phyloP scores from a whole-genome alignment of 23 tunicate genomes.

The Clavelina lepadiformis region DNA sequence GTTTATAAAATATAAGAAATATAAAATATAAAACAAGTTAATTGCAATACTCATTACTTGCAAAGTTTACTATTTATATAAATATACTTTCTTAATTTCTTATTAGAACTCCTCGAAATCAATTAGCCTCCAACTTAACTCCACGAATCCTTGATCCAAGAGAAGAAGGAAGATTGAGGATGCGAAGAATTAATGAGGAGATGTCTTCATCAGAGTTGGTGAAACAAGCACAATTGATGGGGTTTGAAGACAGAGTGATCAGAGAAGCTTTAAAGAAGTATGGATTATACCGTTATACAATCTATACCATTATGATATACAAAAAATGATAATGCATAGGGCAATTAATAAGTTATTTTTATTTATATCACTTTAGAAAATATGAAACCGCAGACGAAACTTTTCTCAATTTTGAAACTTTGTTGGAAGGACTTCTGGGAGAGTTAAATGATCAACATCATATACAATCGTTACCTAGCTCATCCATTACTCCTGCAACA shows the following conservation, averaged over 20 bases:
- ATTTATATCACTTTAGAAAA: slow-evolving; percentile 26
- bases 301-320: too few relatives aligned
- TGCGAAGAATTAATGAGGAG: slow-evolving; percentile 15
- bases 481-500: too few relatives aligned
- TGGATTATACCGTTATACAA: too few relatives aligned
- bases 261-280: slow-evolving; percentile 33
- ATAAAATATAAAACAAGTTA: too few relatives aligned
- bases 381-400: slow-evolving; percentile 9
- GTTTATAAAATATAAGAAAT: too few relatives aligned
- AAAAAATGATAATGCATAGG: neutral
- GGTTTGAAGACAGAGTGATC: slow-evolving; percentile 14
- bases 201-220: slow-evolving; percentile 27
- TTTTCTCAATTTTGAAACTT: slow-evolving; percentile 11
- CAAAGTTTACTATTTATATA: too few relatives aligned
- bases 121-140: neutral
- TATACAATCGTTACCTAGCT: too few relatives aligned
- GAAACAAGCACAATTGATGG: slow-evolving; percentile 50
- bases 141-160: slow-evolving; percentile 29
- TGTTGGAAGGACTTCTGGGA: slow-evolving; percentile 18
- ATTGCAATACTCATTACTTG: too few relatives aligned
- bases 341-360: too few relatives aligned
- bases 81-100: too few relatives aligned
- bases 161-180: slow-evolving; percentile 14
- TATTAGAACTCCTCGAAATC: neutral
- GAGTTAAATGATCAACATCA: neutral